Conservation (phyloP, 2,113 vertebrate genomes). For the Acrocephalus kingi region DNA sequence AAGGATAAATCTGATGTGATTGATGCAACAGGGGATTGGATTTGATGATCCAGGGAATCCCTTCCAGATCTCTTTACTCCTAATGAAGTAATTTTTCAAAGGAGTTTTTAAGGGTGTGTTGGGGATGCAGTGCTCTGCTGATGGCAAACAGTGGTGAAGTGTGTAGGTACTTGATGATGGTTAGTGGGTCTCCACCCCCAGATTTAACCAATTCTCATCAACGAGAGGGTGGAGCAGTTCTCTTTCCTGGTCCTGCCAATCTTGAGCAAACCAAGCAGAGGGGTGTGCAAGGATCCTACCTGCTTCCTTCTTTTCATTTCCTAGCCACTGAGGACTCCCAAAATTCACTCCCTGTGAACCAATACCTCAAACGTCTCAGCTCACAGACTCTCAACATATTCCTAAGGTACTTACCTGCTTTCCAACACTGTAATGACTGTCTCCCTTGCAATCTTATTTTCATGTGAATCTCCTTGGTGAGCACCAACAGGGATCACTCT, state of each 20-base stretch:
- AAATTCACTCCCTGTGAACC: neutral
- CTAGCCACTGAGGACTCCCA: neutral
- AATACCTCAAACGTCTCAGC: neutral
- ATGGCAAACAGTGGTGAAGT: neutral
- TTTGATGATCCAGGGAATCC: constrained; percentile 49
- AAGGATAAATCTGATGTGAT: constrained; percentile 52
- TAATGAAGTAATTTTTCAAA: constrained; percentile 22
- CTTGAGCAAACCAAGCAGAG: neutral
- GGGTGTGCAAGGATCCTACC: neutral
- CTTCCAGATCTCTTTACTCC: neutral
- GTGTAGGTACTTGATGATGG: neutral
- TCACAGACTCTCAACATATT: neutral
- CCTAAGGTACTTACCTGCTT: constrained; percentile 11
- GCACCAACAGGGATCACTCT: neutral
- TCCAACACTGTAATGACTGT: neutral
- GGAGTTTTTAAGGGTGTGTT: neutral
- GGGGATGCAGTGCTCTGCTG: neutral
- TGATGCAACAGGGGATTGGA: constrained; percentile 35
- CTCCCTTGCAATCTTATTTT: neutral
- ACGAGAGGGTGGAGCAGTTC: neutral
- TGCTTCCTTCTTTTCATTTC: neutral
- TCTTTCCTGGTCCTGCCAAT: neutral
- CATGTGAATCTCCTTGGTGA: neutral
- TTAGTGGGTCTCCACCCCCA: neutral
- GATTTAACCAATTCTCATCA: neutral